These are phyloP conservation scores for Podabrus alpinus DNA, from an alignment of 2,888 invertebrate species.

Conservation along the genomic window DNA sequence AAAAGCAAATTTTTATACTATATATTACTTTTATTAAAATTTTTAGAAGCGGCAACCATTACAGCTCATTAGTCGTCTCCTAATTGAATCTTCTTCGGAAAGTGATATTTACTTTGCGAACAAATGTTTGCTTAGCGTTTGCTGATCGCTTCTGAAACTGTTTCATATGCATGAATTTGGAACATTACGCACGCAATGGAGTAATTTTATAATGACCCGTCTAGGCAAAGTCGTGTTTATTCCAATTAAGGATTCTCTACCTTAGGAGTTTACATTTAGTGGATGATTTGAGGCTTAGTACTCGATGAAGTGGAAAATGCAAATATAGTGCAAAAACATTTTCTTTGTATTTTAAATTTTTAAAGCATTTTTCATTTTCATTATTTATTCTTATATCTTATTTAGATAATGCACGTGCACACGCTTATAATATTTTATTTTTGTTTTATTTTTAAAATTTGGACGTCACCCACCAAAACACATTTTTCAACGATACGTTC, in stretches of 20 bases:
- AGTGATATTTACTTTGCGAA: slow-evolving; percentile 42
- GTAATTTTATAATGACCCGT: slow-evolving; percentile 44
- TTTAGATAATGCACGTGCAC: background rate
- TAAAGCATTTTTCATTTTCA: background rate
- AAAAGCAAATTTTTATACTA: slow-evolving; percentile 53
- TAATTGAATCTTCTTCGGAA: slow-evolving; percentile 52
- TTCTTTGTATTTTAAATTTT: background rate
- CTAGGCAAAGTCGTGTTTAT: slow-evolving; percentile 23
- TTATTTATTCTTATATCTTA: background rate
- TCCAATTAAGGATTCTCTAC: slow-evolving; percentile 15
- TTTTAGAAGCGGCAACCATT: slow-evolving; percentile 45
- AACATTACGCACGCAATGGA: slow-evolving; percentile 36
- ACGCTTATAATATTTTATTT: background rate
- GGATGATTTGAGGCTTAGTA: background rate
- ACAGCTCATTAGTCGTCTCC: slow-evolving; percentile 48
- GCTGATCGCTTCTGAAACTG: slow-evolving; percentile 46
- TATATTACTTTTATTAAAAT: slow-evolving; percentile 55
- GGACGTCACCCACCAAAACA: slow-evolving; percentile 28
- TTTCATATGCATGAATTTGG: slow-evolving; percentile 51
- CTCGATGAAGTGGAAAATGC: background rate
- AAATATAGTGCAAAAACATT: background rate
- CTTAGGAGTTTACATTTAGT: background rate
- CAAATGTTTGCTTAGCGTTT: slow-evolving; percentile 20
- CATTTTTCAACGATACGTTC: slow-evolving; percentile 38
- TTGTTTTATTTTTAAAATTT: slow-evolving; percentile 4